These are phyloP conservation scores for Varecia variegata DNA, from an alignment of 2,797 vertebrate genomes.

Conservation along the genomic window DNA sequence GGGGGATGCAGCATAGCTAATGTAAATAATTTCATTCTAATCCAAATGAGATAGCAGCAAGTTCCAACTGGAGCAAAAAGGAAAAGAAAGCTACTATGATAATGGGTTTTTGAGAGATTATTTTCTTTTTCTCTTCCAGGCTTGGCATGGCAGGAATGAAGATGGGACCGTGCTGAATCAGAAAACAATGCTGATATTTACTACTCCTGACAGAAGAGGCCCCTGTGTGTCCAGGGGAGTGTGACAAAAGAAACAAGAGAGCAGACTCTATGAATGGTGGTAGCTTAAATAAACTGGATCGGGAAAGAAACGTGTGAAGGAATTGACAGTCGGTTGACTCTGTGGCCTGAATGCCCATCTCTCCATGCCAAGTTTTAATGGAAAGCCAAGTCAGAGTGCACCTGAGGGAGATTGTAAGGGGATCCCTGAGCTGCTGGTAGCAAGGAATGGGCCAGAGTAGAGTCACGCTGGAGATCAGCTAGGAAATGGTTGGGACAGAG, in stretches of 20 bases:
- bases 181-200: slow-evolving; percentile 39
- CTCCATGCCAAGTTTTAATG: neutral
- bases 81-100: neutral
- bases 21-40: slow-evolving; percentile 64
- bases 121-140: neutral
- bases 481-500: neutral
- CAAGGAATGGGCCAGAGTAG: too few species aligned
- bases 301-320: neutral
- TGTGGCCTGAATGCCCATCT: neutral
- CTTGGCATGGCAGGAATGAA: neutral
- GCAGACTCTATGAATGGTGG: neutral
- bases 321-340: neutral
- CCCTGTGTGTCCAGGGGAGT: neutral
- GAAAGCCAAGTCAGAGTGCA: neutral
- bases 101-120: neutral
- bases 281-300: accelerated
- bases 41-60: slow-evolving; percentile 51
- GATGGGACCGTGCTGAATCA: neutral
- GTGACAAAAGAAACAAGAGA: neutral
- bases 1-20: slow-evolving; percentile 46
- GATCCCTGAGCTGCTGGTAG: neutral
- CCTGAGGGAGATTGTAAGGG: neutral
- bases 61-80: neutral
- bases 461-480: neutral
- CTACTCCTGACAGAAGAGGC: slow-evolving; percentile 43